Evolutionary conservation across 2,113 vertebrate genomes (phyloP).

Genomic region (Capreolus pygargus): DNA sequence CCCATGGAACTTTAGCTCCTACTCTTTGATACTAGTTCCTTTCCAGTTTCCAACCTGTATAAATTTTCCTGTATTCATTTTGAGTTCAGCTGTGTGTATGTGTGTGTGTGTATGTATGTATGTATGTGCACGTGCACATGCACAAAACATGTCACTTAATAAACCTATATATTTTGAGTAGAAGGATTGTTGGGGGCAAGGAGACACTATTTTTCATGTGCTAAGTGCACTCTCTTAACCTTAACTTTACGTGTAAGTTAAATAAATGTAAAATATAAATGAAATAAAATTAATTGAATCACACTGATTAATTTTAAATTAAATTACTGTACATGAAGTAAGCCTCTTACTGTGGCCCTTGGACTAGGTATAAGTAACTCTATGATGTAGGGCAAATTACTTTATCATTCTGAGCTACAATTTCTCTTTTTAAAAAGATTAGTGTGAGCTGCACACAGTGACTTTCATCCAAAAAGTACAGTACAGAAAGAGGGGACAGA

Average conservation of each 20-base stretch:
- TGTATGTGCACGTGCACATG: accelerated
- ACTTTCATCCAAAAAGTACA: background rate
- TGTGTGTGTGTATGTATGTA: background rate
- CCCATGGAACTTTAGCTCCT: background rate
- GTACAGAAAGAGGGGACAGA: background rate
- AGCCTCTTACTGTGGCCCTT: background rate
- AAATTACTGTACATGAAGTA: background rate
- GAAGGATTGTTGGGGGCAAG: background rate
- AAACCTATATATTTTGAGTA: background rate
- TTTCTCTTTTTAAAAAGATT: background rate
- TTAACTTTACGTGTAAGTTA: background rate
- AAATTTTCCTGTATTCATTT: background rate
- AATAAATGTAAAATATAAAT: conserved; percentile 25
- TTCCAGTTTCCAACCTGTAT: background rate
- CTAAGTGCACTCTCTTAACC: background rate
- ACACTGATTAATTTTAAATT: background rate
- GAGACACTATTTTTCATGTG: background rate
- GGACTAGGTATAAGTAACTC: background rate
- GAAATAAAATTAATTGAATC: conserved; percentile 2
- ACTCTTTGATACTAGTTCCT: background rate
- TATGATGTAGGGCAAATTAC: background rate
- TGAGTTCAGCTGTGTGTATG: background rate
- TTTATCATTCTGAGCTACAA: background rate
- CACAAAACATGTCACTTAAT: background rate
- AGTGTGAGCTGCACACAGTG: background rate